Base-by-base conservation (phyloP, 1,140 invertebrate genomes). In the Sarcophaga peregrina region DNA sequence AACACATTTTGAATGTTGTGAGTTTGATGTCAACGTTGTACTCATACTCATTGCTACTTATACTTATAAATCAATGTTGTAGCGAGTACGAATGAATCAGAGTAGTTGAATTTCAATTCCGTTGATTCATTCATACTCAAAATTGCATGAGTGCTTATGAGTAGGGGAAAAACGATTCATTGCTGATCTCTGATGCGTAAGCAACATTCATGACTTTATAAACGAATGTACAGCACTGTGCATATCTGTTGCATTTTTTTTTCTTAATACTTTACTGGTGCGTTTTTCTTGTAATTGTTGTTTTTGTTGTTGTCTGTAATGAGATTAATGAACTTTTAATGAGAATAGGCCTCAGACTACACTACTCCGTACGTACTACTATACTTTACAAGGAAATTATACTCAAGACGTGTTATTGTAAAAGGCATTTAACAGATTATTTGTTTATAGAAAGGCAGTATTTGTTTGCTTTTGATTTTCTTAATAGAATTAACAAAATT, bases 261-360 rank as follows among this genome's bases (percentile, higher is more conserved):
- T 15, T 58, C 13, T 58, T 13, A 58, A 58, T n/a, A 58, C 54
- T 58, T 58, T 15, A 6, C n/a, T 58, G 15, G 7, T 58, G 15
- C n/a, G 7, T 58, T 58, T 58, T n/a, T 13, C 54, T 13, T n/a
- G 15, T 58, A 37, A 37, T 37, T 37, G 25, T 37, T 37, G 25
- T 37, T 37, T 1, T 37, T 37, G 25, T 37, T 37, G 25, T 37
- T 37, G 25, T 37, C 1, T 37, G 25, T 37, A 58, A 58, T 58
- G 54, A 58, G 54, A 58, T 58, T 58, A 58, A 58, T 58, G 54
- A 58, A 58, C 54, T 58, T 58, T 58, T 58, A 58, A 58, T 58
- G n/a, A 58, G 54, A 13, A 58, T 58, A 58, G 15, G 15, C 54
- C 13, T 13, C 54, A 58, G 54, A 58, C 13, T 37, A 58, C 15